Evolutionary conservation across 2,113 vertebrate species (phyloP).

Genomic region (Misgurnus mizolepis): DNA sequence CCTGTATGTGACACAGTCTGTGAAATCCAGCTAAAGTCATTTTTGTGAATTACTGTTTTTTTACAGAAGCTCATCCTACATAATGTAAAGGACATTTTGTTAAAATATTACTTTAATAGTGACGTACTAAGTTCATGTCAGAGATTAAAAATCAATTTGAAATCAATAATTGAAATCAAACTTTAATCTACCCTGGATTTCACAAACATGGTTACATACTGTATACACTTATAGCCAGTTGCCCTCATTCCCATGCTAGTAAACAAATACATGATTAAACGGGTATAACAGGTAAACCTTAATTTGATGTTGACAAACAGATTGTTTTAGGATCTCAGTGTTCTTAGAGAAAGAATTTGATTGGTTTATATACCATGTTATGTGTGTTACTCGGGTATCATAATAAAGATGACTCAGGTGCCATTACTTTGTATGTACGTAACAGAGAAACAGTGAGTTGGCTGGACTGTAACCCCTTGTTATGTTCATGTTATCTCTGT

Average conservation of each 20-base stretch:
- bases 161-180: too few species aligned
- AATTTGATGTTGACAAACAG: not conserved
- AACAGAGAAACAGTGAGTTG: not conserved
- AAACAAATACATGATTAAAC: not conserved
- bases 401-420: constrained; percentile 28
- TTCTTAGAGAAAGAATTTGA: constrained; percentile 8
- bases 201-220: too few species aligned
- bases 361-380: constrained; percentile 22
- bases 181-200: too few species aligned
- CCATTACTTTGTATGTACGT: not conserved
- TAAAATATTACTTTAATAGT: too few species aligned
- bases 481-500: constrained; percentile 33
- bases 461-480: constrained; percentile 46
- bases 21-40: too few species aligned
- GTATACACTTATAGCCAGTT: not conserved
- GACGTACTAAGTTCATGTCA: too few species aligned
- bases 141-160: too few species aligned
- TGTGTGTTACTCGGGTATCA: constrained; percentile 3
- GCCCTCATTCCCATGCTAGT: not conserved
- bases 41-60: too few species aligned
- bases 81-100: too few species aligned
- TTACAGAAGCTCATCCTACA: too few species aligned
- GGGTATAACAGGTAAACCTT: not conserved
- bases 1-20: too few species aligned
- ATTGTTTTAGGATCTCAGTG: not conserved